A percentile compares a stretch with the other conserved stretches of the same genome.
These are phyloP conservation scores for Esox lucius DNA, from an alignment of 2,797 vertebrate species.

Conservation along the genomic window DNA sequence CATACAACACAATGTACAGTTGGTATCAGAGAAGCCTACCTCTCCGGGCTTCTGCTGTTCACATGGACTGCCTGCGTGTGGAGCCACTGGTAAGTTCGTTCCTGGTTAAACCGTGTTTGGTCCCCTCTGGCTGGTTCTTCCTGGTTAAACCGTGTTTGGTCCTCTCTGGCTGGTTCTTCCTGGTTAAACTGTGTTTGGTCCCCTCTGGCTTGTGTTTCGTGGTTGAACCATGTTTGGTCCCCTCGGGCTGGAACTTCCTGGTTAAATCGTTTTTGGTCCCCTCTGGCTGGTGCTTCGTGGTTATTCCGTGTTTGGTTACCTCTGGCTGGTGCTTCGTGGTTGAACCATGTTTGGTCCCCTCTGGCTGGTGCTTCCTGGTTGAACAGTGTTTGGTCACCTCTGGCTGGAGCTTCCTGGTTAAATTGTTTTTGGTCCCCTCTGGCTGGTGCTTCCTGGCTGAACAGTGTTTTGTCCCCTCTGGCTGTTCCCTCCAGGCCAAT, in stretches of 20 bases:
- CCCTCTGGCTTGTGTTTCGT: not conserved
- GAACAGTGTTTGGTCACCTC: constrained; percentile 5
- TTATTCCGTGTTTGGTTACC: constrained; percentile 11
- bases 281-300: constrained; percentile 23
- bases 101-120: constrained; percentile 44
- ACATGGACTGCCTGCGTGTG: constrained; percentile 65
- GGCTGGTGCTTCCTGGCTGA: not conserved
- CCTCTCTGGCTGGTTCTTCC: not conserved
- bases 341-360: constrained; percentile 15
- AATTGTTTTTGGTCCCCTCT: constrained; percentile 4
- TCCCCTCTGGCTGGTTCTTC: not conserved
- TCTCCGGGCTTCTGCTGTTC: constrained; percentile 61
- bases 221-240: not conserved
- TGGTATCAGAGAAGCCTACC: constrained; percentile 69
- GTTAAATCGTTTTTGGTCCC: constrained; percentile 7
- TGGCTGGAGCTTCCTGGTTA: constrained; percentile 48
- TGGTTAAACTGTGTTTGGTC: not conserved
- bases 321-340: constrained; percentile 21
- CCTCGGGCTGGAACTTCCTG: not conserved
- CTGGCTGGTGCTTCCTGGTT: constrained; percentile 49
- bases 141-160: constrained; percentile 6
- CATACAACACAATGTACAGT: not conserved
- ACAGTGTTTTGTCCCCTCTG: constrained; percentile 15
- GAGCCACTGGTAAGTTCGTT: constrained; percentile 73
- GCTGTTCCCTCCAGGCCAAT: constrained; percentile 25